Evolutionary conservation across 2,888 invertebrate species (phyloP), one percentile per base, ranked within the genome.

Genomic region (Phaedon cochleariae): DNA sequence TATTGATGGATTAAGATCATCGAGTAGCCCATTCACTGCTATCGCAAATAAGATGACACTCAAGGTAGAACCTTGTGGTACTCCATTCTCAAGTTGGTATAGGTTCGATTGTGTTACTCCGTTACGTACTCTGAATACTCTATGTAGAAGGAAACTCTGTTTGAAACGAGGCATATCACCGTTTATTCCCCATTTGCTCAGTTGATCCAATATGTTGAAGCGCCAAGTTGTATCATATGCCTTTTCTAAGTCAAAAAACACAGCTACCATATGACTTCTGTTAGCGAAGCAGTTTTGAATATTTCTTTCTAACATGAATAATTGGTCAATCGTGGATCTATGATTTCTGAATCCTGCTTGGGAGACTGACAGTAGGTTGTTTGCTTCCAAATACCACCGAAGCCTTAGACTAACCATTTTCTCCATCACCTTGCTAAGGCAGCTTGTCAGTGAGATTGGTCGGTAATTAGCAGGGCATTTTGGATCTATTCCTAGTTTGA

Each of bases 201-300:
- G 26, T 52, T 29, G 52, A 12, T 52, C 29, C 1, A 52, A n/a
- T 2, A 52, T 52, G 15, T 15, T 26, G 29, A 26, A 45, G 0
- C 18, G 21, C 60, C 60, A 53, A 0, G 53, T 52, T 12, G 17
- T 60, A 29, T 60, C 29, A 18, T 15, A 60, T 10, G 53, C 53
- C 17, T 53, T 45, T 10, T 60, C 53, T 1, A 52, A 6, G 6
- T 60, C 52, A 45, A 60, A 53, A n/a, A 53, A 60, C 1, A 60
- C 26, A 2, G 22, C 21, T 12, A 41, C 26, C 1, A n/a, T 1
- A 20, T 45, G 58, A 46, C n/a, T n/a, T n/a, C 29, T 7, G 9
- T 52, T 29, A 9, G 52, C 29, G 22, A 52, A 52, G 4, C n/a
- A n/a, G 7, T 52, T 52, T 4, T 52, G 52, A 21, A 49, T 52